These are phyloP conservation scores for Junco hyemalis DNA, from an alignment of 2,113 vertebrate genomes.

Conservation along the genomic window DNA sequence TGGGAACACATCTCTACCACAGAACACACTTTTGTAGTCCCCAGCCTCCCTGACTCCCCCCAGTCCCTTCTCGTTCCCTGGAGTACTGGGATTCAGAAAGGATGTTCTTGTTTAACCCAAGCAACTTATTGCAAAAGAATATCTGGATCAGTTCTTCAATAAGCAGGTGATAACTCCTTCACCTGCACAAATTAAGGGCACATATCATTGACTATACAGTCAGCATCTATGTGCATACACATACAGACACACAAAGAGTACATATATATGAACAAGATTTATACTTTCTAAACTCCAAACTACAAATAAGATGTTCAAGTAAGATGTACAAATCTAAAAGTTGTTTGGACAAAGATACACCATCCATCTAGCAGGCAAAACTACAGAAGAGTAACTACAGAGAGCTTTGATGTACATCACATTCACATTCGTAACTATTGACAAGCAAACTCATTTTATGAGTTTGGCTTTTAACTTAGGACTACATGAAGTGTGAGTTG, in stretches of 20 bases:
- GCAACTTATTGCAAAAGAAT: not conserved
- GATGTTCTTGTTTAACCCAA: not conserved
- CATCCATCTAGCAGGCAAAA: not conserved
- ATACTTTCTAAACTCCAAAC: not conserved
- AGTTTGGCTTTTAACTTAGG: not conserved
- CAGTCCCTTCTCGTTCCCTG: not conserved
- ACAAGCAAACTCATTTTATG: not conserved
- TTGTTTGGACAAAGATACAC: not conserved
- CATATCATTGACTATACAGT: not conserved
- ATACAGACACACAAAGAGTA: not conserved
- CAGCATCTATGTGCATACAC: accelerated
- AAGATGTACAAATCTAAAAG: not conserved
- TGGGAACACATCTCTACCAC: not conserved
- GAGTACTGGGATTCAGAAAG: not conserved
- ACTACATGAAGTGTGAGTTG: not conserved
- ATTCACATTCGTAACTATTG: not conserved
- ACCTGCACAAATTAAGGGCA: not conserved
- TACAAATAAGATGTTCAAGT: not conserved
- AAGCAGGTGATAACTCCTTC: not conserved
- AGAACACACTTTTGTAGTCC: not conserved
- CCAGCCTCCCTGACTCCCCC: not conserved
- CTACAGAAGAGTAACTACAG: not conserved
- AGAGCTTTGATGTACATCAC: not conserved
- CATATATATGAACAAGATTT: not conserved
- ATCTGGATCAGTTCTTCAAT: not conserved